These are phyloP conservation scores for Peromyscus melanophrys DNA, from an alignment of 2,797 vertebrate species.

Conservation along the genomic window DNA sequence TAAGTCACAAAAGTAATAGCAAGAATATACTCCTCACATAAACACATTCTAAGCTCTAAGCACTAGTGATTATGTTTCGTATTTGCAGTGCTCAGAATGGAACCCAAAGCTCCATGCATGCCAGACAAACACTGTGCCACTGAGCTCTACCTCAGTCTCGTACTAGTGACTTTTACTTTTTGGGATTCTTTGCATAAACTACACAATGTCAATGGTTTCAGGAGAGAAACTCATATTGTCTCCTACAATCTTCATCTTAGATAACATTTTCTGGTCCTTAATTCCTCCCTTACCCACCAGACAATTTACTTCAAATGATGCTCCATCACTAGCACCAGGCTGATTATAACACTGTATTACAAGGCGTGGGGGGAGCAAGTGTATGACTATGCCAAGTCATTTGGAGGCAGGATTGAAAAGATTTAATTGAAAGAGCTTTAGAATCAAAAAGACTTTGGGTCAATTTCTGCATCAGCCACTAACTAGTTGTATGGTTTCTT, in stretches of 20 bases:
- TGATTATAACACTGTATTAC: constrained; percentile 18
- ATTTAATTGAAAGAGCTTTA: constrained; percentile 53
- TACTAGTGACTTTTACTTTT: neutral
- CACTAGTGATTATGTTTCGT: neutral
- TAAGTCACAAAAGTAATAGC: constrained; percentile 27
- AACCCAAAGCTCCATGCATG: neutral
- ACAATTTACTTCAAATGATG: constrained; percentile 1
- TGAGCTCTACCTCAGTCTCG: neutral
- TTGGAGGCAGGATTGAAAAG: constrained; percentile 16
- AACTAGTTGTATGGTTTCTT: constrained; percentile 27
- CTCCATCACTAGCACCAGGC: neutral
- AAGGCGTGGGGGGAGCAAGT: neutral
- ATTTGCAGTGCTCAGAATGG: neutral
- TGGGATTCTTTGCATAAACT: constrained; percentile 35
- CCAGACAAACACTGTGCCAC: neutral
- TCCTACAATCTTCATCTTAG: neutral
- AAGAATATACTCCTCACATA: constrained; percentile 2
- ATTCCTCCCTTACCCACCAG: neutral
- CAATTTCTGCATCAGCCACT: constrained; percentile 1
- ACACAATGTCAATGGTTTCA: constrained; percentile 36
- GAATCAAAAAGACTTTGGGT: constrained; percentile 45
- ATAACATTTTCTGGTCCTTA: constrained; percentile 54
- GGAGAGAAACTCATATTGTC: neutral
- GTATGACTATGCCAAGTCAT: neutral
- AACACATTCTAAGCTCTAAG: constrained; percentile 32